Base-by-base conservation (phyloP, 30 jellyfish, hydroid and myxozoan species). In the Sanderia malayensis region DNA sequence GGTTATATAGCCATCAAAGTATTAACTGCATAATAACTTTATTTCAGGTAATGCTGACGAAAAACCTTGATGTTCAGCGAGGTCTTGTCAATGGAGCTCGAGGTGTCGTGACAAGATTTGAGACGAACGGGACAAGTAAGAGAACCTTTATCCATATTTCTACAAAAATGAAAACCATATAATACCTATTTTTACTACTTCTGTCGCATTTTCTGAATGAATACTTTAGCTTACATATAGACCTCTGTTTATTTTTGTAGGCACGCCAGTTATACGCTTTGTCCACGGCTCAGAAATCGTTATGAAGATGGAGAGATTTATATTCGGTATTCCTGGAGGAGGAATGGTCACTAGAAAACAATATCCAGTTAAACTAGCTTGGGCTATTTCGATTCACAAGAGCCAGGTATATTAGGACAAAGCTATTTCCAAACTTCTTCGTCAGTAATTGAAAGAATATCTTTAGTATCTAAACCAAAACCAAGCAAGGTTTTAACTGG, bases 341-440 rank as follows among this genome's bases (percentile, higher is more conserved):
- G 88, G 87, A 10, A 19, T 61, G 52, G 87, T 70, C 0, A 67
- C 84, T 1, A 83, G 98, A 23, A 76, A 44, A 11, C 98, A 90
- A 60, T 27, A 66, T 24, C 98, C 98, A 2, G 31, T 90, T 29
- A 71, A 84, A 61, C 79, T 90, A 26, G 98, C 98, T 1, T 90
- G 98, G 98, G 98, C 98, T 0, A 79, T 90, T 22, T 90, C 98
- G 0, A 90, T 90, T 15, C 98, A 90, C 71, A 90, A 90, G 45
- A 90, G 98, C 47, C 98, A 90, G 92, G 98, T 90, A 68, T 41
- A 15, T n/a, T n/a, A n/a, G n/a, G n/a, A n/a, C n/a, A n/a, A n/a
- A n/a, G n/a, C n/a, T n/a, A n/a, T n/a, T n/a, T n/a, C n/a, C n/a
- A n/a, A n/a, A n/a, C n/a, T n/a, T n/a, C n/a, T n/a, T n/a, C n/a